Conservation (phyloP, 2,888 invertebrate species). For the Mimas tiliae region DNA sequence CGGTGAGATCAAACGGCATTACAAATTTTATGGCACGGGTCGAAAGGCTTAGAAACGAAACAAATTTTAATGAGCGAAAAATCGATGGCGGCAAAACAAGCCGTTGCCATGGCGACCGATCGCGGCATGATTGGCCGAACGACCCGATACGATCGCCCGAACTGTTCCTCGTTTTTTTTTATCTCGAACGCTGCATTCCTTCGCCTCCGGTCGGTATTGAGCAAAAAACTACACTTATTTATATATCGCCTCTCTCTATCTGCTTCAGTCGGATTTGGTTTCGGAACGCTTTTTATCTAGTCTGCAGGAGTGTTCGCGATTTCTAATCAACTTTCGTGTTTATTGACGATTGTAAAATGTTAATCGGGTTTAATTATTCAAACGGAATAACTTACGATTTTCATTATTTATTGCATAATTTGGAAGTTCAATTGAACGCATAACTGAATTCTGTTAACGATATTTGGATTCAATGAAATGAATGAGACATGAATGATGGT, state of each 20-base stretch:
- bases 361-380: not conserved
- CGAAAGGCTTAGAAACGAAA: not conserved
- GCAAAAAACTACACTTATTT: conserved; percentile 26
- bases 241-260: conserved; percentile 5
- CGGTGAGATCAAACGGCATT: not conserved
- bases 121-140: conserved; percentile 61
- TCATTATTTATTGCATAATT: not conserved
- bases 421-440: not conserved
- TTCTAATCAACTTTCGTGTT: conserved; percentile 21
- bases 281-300: not conserved
- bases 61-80: conserved; percentile 33
- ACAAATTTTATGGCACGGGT: not conserved
- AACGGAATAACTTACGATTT: not conserved
- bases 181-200: conserved; percentile 64
- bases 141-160: conserved; percentile 56
- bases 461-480: too few species aligned
- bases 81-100: conserved; percentile 38
- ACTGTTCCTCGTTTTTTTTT: conserved; percentile 53
- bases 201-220: conserved; percentile 33
- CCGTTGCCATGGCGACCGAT: conserved; percentile 67
- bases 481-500: too few species aligned
- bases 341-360: conserved; percentile 10
- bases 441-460: too few species aligned
- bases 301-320: conserved; percentile 4
- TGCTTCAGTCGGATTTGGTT: not conserved